Base-by-base conservation (phyloP, 2,113 vertebrate species). In the Lophius piscatorius region DNA sequence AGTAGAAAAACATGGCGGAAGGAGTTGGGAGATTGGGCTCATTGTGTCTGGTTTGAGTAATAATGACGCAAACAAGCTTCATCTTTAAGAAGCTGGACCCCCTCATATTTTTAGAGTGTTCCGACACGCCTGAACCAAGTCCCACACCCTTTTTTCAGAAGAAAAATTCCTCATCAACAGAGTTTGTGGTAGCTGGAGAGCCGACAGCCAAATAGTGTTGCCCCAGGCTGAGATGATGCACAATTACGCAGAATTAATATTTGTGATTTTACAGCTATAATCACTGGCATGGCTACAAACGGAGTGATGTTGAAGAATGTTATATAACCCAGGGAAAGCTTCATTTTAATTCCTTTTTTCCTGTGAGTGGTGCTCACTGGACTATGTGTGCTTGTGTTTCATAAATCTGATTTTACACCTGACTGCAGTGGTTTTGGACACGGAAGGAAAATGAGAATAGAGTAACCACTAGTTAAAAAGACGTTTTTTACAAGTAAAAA, bases 181-280 rank as follows among this genome's bases (percentile, higher is more conserved):
- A 64, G n/a, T 38, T 26, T 21, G 38, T 22, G 35, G 50, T 56
- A 73, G 76, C 35, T 1, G 21, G 23, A 33, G 40, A 62, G 35
- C 39, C 35, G 36, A 6, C 34, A 21, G 45, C 12, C 34, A 36
- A 63, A 64, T 10, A 18, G 8, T 23, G 54, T 62, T 34, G 75
- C 84, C 78, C 38, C 57, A 6, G 14, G 75, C 41, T 11, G 31
- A 61, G 73, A 35, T 60, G 71, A 66, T 48, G 70, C 55, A 83
- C 82, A 85, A 50, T 82, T 81, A 86, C 46, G 70, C 78, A 85
- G 80, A 81, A 66, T 65, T 83, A 74, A 82, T 84, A 76, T 85
- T 70, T 70, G 76, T 62, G 74, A 83, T 85, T 62, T 24, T 52
- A 66, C 36, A 34, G 59, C 61, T 70, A 24, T 61, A 60, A 81